Evolutionary conservation across 2,888 invertebrate species (phyloP), one percentile per base, ranked within the genome.

Genomic region (Limnephilus rhombicus): DNA sequence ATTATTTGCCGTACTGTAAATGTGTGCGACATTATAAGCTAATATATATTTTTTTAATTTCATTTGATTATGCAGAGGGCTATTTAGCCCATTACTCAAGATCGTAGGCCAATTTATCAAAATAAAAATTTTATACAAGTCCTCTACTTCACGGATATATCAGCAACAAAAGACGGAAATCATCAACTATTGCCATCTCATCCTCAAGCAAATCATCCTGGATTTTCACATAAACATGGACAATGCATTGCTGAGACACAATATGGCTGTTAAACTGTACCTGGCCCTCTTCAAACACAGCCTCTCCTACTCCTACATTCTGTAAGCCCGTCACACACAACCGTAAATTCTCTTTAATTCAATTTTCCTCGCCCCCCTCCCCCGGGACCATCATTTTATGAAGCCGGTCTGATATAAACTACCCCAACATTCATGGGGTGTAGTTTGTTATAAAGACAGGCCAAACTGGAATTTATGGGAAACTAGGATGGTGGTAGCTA

Each of bases 321-420:
- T 90, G 49, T 49, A 83, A 11, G 83, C 90, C 90, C 83, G 34
- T 90, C 90, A 83, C 82, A 83, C 83, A 45, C 49, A n/a, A 24
- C 49, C 83, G 83, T 83, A 83, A 82, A 83, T 85, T 90, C 90
- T 85, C 90, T 85, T 85, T 90, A 68, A 89, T 89, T 89, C 80
- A 89, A 89, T 89, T 89, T 80, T 80, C 88, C 24, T 49, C 34
- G 53, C 80, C 37, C 89, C 29, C 18, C 29, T 34, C 89, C 68
- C 85, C 11, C 18, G 90, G 85, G 53, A 53, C 85, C 85, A 90
- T 90, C 85, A 91, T 91, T 91, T 91, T 91, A 91, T 91, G 87
- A 91, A 91, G 91, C 87, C 85, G 45, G 41, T 45, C 85, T 37
- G 85, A 24, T 85, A 85, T 85, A n/a, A 85, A 85, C 85, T n/a